Conservation (phyloP, 1,140 invertebrate species). For the Apis laboriosa region DNA sequence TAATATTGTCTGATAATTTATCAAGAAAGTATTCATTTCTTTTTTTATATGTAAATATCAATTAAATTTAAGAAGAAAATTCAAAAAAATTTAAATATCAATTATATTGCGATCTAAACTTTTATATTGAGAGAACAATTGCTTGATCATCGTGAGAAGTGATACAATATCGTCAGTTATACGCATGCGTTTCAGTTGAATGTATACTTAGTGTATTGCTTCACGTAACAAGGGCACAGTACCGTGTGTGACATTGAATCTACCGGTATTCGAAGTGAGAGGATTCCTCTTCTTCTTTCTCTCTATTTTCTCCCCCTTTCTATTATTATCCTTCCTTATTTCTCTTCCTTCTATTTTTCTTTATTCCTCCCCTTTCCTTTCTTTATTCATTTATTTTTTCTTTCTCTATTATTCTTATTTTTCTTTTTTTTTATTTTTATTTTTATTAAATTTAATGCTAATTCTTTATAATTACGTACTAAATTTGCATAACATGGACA, state of each 20-base stretch:
- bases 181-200: slow-evolving; percentile 1
- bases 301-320: no score
- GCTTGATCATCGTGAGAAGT: background rate
- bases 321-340: background rate
- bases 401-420: background rate
- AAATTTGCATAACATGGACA: background rate
- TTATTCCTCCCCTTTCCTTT: no score
- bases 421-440: background rate
- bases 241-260: background rate
- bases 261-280: background rate
- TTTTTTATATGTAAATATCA: no score
- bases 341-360: background rate
- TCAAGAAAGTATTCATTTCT: no score
- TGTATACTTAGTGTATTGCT: background rate
- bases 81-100: no score
- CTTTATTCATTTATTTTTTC: background rate
- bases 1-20: no score
- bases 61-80: no score
- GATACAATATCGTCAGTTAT: background rate
- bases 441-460: no score
- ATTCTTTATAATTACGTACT: background rate
- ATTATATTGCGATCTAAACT: no score
- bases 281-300: no score
- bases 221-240: background rate
- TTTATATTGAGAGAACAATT: background rate